A percentile compares a stretch with the other conserved stretches of the same genome.
These are phyloP conservation scores for Ephydatia muelleri DNA, from an alignment of 37 sponge, comb jelly and placozoan genomes.

Conservation along the genomic window DNA sequence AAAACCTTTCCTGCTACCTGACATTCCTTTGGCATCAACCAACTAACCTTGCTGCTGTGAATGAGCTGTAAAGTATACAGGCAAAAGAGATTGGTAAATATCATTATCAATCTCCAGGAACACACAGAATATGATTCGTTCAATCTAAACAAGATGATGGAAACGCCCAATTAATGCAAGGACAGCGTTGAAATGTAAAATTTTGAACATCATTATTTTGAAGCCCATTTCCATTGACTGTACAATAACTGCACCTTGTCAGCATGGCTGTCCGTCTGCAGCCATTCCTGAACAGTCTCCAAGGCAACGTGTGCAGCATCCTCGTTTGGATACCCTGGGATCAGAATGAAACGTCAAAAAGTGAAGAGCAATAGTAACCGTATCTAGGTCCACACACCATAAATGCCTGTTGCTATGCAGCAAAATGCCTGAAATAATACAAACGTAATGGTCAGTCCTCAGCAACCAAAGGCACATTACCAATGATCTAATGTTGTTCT, in stretches of 20 bases:
- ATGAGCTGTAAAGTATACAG: conserved; percentile 61
- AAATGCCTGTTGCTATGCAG: conserved; percentile 92
- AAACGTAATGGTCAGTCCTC: background rate
- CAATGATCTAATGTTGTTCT: conserved; percentile 77
- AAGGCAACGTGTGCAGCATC: conserved; percentile 84
- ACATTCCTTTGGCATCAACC: too few species aligned
- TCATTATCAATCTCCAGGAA: conserved; percentile 72
- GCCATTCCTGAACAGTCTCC: conserved; percentile 65
- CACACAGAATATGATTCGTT: conserved; percentile 88
- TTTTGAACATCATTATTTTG: too few species aligned
- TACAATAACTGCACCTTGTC: conserved; percentile 39
- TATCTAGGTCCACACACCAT: conserved; percentile 37
- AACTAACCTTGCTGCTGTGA: too few species aligned
- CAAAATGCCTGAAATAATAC: conserved; percentile 73
- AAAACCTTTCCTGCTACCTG: too few species aligned
- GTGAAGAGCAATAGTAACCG: too few species aligned
- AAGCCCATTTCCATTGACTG: too few species aligned
- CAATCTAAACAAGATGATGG: conserved; percentile 52
- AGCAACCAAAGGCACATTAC: conserved; percentile 27
- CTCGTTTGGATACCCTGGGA: conserved; percentile 76
- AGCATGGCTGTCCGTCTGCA: conserved; percentile 61
- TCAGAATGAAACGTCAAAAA: background rate
- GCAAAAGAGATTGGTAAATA: conserved; percentile 64
- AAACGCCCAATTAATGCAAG: conserved; percentile 1
- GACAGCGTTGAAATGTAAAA: background rate